Base-by-base conservation (phyloP, 2,113 vertebrate genomes). In the Miniopterus natalensis region DNA sequence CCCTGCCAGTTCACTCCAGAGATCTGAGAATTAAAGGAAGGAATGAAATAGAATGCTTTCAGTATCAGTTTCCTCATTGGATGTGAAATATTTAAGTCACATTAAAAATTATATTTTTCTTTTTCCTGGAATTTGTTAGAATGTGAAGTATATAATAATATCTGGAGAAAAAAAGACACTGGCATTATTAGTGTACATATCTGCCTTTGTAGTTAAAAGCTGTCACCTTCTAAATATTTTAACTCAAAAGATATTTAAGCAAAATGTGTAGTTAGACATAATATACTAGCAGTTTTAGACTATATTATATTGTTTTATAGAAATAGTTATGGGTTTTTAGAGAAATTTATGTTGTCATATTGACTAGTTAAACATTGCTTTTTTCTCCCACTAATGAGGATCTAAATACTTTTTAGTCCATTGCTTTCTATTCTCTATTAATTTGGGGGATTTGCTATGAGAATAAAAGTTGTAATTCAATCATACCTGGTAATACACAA, bases 401-500 rank as follows among this genome's bases (percentile, higher is more conserved):
- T 40, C 45, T 87, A 2, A 84, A 15, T 88, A 45, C 3, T 70
- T 88, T 93, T 73, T 84, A 85, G 29, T 57, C 12, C 70, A 27
- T 88, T 84, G 3, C 18, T 84, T 84, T 15, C 31, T 73, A 49
- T 83, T 92, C 71, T 71, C 5, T 90, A 63, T 93, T 92, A 29
- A 83, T 71, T 68, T 77, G 23, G 21, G 29, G 6, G 2, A 70
- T 23, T 71, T 95, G 2, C 8, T 92, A 29, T 86, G 25, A 92
- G 36, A 96, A 84, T 95, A 93, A 71, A 94, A 95, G 55, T 84
- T 94, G 8, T 96, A 63, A 49, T 97, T 96, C 70, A 51, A 96
- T 97, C 42, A 79, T 59, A 71, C 66, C 77, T 88, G 14, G 1
- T 97, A 74, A 65, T 97, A 90, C 20, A 42, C 84, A 84, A 88